Conservation (phyloP, 2,888 invertebrate species). For the Pharmacophagus antenor region DNA sequence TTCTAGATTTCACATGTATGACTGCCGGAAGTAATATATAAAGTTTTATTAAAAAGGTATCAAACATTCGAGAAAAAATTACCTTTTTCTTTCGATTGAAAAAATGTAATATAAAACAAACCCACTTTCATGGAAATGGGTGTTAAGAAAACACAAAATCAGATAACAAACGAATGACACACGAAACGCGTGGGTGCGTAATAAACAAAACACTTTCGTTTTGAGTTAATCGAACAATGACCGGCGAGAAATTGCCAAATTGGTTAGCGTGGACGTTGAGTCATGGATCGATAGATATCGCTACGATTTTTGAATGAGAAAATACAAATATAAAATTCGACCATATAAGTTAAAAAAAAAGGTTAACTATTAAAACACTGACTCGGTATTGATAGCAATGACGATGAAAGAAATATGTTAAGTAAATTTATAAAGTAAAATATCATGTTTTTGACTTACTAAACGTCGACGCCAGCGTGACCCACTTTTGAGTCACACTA, state of each 20-base stretch:
- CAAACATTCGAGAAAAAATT: too few species aligned
- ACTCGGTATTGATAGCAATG: not conserved
- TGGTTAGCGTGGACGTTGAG: constrained; percentile 25
- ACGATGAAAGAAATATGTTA: too few species aligned
- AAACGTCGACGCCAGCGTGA: too few species aligned
- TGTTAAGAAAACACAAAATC: not conserved
- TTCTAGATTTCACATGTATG: too few species aligned
- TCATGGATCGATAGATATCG: constrained; percentile 16
- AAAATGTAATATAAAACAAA: not conserved
- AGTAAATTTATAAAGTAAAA: too few species aligned
- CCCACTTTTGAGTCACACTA: too few species aligned
- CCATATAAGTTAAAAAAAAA: not conserved
- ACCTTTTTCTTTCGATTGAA: not conserved
- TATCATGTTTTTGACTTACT: too few species aligned
- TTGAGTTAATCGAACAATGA: constrained; percentile 16
- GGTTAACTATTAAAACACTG: not conserved
- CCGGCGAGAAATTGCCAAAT: constrained; percentile 13
- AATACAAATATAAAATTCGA: not conserved
- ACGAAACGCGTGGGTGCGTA: constrained; percentile 1
- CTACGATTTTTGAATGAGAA: not conserved
- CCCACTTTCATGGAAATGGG: not conserved
- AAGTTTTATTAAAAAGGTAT: too few species aligned
- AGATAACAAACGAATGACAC: not conserved
- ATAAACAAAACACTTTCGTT: constrained; percentile 19
- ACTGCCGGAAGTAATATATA: too few species aligned